Base-by-base conservation (phyloP, 1,140 invertebrate genomes). In the Euborellia annulipes region DNA sequence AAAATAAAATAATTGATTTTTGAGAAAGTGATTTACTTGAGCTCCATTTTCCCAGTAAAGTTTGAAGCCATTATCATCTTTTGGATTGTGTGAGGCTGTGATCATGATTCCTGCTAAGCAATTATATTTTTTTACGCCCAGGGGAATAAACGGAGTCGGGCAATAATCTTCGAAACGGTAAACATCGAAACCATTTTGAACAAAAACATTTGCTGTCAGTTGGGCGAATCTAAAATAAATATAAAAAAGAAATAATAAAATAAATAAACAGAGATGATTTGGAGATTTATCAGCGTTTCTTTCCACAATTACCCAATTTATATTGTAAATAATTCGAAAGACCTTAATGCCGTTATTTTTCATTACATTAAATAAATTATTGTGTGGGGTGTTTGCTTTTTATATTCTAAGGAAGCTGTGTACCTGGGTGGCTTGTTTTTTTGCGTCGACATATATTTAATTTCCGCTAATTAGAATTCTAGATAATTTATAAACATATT, bases 61-160 rank as follows among this genome's bases (percentile, higher is more conserved):
- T 71, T 99, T 99, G 60, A 98, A 98, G 3, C 96, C 96, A 66
- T 99, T 99, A 60, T 99, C 94, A 41, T 97, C 80, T 66, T 96
- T 97, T 0, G 94, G 95, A 70, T 99, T 99, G 55, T 99, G 95
- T 0, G 93, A 98, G 0, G 96, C 95, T 13, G 96, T 99, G 0
- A 98, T 76, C 89, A 97, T 93, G 6, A 97, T 73, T 3, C 93
- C 93, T 41, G 77, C 81, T 3, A 75, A 73, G 45, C 79, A 80
- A 20, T 76, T 73, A 22, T 76, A 78, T 48, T 76, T 66, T 11
- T 66, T 60, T 3, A 93, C 79, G 2, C 73, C 70, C 65, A 82
- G 97, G 0, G 94, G 81, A 36, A 98, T 79, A 59, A 94, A 87
- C 2, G 95, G 94, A 2, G 95, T 98, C 9, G 92, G 90, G 54